Base-by-base conservation (phyloP, 2,888 invertebrate species). In the Cecidostiba fungosa region DNA sequence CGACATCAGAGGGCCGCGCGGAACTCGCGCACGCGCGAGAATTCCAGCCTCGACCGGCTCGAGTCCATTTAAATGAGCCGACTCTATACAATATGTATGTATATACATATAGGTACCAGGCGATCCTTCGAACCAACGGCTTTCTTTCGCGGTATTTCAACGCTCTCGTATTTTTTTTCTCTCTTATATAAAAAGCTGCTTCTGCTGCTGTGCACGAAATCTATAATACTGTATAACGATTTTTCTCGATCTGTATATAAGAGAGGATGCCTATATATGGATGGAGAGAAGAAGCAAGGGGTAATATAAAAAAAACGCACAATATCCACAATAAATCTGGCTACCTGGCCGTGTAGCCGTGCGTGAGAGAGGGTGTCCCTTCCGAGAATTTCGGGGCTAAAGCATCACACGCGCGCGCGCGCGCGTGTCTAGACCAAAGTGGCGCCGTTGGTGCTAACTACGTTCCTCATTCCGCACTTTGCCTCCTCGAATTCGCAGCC, bases 401-500 rank as follows among this genome's bases (percentile, higher is more conserved):
- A 39, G 39, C 39, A 39, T 39, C 39, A 39, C 36, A 6, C 3
- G 89, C 88, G 88, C 89, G 89, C 90, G 89, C 89, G 89, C 88
- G 89, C 90, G 89, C 89, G 89, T 88, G 89, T 90, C 89, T 89
- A 88, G 88, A 87, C 87, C 87, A 88, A 89, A 88, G 90, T 90
- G 90, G 90, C 90, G 90, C 90, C 90, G 89, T 87, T 19, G 91
- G 91, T 91, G 92, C 90, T 91, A 91, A 92, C 92, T 92, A 91
- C 90, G 88, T 79, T 83, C 77, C 83, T 84, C 84, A 76, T 80
- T 39, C n/a, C 54, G 8, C n/a, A n/a, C 43, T 77, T 74, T 78
- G 78, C 43, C 59, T 62, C 77, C 62, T 78, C 62, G 3, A 36
- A 47, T 6, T 66, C 32, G 39, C 6, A 19, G 16, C 36, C 26